phyloP scores from a whole-genome alignment of 1,140 invertebrate genomes.

The Odontomachus brunneus region DNA sequence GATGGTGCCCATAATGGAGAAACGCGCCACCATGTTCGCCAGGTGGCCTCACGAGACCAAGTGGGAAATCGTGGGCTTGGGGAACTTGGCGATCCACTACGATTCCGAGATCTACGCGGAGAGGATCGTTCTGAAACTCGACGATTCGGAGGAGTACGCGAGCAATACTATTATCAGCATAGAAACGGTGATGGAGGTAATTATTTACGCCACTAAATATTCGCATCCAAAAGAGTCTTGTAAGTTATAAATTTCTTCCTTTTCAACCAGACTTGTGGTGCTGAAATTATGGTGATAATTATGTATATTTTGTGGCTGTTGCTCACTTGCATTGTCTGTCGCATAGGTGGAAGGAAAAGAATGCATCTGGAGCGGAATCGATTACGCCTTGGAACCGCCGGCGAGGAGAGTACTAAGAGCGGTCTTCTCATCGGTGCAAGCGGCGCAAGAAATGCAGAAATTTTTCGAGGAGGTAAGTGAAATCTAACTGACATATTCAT shows the following conservation, averaged over 20 bases:
- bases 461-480: slow-evolving; percentile 82
- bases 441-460: slow-evolving; percentile 83
- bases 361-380: slow-evolving; percentile 85
- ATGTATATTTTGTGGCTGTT: background rate
- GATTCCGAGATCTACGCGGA: slow-evolving; percentile 85
- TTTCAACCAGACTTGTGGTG: too few relatives aligned
- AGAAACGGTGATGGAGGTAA: slow-evolving; percentile 83
- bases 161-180: slow-evolving; percentile 86
- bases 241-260: background rate
- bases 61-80: slow-evolving; percentile 80
- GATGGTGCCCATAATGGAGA: slow-evolving; percentile 81
- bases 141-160: slow-evolving; percentile 80
- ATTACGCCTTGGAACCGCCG: slow-evolving; percentile 83
- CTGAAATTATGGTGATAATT: too few relatives aligned
- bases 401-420: slow-evolving; percentile 82
- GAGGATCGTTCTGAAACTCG: slow-evolving; percentile 82
- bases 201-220: slow-evolving; percentile 8
- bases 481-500: background rate
- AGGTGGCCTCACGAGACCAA: slow-evolving; percentile 56
- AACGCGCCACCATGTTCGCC: slow-evolving; percentile 74
- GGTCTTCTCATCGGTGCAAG: slow-evolving; percentile 81
- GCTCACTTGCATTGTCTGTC: background rate
- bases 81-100: slow-evolving; percentile 85
- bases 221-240: slow-evolving; percentile 4
- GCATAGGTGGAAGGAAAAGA: slow-evolving; percentile 80